A percentile compares a stretch with the other conserved stretches of the same genome.
Evolutionary conservation across 2,113 vertebrate genomes (phyloP).

Genomic region (Sterrhoptilus dennistouni): DNA sequence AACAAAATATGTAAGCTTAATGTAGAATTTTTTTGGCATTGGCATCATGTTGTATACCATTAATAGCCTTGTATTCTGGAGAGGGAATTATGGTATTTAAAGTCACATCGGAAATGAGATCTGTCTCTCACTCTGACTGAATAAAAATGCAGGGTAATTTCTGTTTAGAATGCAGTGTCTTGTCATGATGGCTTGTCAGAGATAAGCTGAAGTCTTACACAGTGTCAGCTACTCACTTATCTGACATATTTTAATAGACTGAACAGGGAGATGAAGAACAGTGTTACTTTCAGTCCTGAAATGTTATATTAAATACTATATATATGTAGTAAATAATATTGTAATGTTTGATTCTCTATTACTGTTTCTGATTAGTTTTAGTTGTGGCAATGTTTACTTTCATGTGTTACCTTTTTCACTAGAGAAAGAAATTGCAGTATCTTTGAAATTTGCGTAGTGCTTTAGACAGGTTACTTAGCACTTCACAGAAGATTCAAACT

Average conservation of each 20-base stretch:
- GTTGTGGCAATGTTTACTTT: not conserved
- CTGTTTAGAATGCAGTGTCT: not conserved
- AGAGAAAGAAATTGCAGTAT: not conserved
- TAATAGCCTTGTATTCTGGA: not conserved
- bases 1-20: not conserved
- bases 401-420: not conserved
- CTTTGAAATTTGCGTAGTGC: not conserved
- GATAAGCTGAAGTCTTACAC: not conserved
- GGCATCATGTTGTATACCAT: not conserved
- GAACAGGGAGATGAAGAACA: not conserved
- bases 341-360: not conserved
- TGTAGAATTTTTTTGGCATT: not conserved
- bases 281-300: not conserved
- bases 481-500: not conserved
- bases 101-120: not conserved
- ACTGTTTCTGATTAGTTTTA: not conserved
- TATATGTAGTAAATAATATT: not conserved
- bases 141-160: not conserved
- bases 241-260: not conserved
- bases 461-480: not conserved
- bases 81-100: not conserved
- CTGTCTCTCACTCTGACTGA: not conserved
- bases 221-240: not conserved
- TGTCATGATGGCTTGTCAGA: constrained; percentile 1
- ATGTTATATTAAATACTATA: not conserved